phyloP scores from a whole-genome alignment of 2,888 invertebrate species.

The Patella pellucida region DNA sequence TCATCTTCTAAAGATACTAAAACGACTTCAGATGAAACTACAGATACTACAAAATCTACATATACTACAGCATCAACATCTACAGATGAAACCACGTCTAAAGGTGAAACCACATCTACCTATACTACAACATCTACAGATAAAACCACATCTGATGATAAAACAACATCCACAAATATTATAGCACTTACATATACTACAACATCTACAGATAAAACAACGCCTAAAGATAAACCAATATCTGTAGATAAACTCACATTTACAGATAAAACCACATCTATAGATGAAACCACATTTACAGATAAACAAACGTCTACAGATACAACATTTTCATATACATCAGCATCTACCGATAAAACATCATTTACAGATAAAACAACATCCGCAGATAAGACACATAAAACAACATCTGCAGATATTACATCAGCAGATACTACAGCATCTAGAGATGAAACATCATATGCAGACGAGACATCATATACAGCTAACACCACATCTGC shows the following conservation, averaged over 20 bases:
- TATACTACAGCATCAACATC: too few species aligned
- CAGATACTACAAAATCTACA: too few species aligned
- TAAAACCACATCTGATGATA: too few species aligned
- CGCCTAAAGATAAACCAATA: background rate
- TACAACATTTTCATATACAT: background rate
- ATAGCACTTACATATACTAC: background rate
- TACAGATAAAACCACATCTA: background rate
- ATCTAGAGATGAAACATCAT: background rate
- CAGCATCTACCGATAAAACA: background rate
- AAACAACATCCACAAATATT: background rate
- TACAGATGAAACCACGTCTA: too few species aligned
- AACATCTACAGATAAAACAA: background rate
- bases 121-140: too few species aligned
- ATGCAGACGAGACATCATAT: background rate
- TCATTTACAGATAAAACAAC: background rate
- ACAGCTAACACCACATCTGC: background rate
- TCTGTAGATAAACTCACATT: background rate
- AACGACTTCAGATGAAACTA: too few species aligned
- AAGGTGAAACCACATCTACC: too few species aligned
- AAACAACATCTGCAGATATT: background rate
- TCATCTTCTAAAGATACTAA: too few species aligned
- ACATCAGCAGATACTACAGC: background rate
- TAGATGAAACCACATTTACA: background rate
- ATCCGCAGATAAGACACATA: too few species aligned
- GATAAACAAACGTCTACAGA: too few species aligned